Conservation (phyloP, 2,797 vertebrate species). For the Enteromius thamalakanensis region DNA sequence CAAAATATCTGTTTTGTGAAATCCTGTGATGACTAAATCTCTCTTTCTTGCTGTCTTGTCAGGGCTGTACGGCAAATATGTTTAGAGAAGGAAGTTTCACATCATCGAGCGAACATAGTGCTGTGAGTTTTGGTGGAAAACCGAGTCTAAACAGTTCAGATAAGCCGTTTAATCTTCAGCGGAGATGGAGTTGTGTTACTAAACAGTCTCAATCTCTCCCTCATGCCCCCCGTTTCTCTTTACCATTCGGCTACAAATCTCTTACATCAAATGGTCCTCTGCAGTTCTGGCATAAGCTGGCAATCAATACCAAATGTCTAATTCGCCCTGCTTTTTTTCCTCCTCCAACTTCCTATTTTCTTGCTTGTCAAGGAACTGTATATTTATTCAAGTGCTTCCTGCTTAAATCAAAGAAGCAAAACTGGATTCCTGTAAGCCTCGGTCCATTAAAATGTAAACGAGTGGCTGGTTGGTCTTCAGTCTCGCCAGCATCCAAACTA, state of each 20-base stretch:
- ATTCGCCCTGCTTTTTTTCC: constrained; percentile 54
- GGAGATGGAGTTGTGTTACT: constrained; percentile 52
- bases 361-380: constrained; percentile 33
- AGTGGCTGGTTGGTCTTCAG: constrained; percentile 61
- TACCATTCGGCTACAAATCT: constrained; percentile 14
- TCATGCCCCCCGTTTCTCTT: constrained; percentile 32
- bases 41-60: constrained; percentile 7
- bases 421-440: constrained; percentile 56
- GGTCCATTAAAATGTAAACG: constrained; percentile 66
- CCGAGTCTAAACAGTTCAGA: constrained; percentile 45
- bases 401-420: constrained; percentile 66
- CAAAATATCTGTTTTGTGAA: constrained; percentile 19
- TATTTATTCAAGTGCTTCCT: constrained; percentile 62
- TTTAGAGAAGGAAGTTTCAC: neutral
- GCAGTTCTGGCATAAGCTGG: constrained; percentile 64
- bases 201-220: constrained; percentile 57
- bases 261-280: constrained; percentile 65
- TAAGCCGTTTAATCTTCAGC: constrained; percentile 51
- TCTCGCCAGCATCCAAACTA: constrained; percentile 48
- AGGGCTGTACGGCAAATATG: neutral
- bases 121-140: constrained; percentile 31
- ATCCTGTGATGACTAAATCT: constrained; percentile 29
- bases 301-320: constrained; percentile 65
- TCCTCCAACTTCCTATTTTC: constrained; percentile 14
- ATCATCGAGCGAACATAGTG: neutral